phyloP scores from a whole-genome alignment of 2,888 invertebrate species.

The Cephus nigrinus region DNA sequence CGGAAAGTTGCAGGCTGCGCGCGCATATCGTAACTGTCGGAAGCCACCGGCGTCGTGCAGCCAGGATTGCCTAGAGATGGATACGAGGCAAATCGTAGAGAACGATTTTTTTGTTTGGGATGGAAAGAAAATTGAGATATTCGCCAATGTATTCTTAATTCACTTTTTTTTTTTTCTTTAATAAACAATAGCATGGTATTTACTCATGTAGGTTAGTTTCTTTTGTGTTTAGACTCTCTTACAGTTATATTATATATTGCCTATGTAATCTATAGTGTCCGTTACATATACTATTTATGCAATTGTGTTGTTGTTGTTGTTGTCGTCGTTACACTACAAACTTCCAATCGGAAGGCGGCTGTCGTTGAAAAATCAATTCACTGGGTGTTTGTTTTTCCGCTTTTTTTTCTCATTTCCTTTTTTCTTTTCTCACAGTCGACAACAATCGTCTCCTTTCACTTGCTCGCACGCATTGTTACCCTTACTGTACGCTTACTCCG shows the following conservation, averaged over 20 bases:
- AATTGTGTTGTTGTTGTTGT: constrained; percentile 38
- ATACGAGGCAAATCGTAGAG: neutral
- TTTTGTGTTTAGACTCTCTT: constrained; percentile 57
- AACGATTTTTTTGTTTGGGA: neutral
- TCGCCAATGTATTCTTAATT: constrained; percentile 30
- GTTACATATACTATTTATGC: constrained; percentile 24
- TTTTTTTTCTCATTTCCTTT: constrained; percentile 25
- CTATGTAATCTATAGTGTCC: constrained; percentile 37
- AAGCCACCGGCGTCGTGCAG: neutral
- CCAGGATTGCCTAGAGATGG: neutral
- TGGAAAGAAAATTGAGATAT: neutral
- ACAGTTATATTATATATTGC: constrained; percentile 44
- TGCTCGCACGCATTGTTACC: constrained; percentile 9
- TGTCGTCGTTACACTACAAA: neutral
- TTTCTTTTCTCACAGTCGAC: constrained; percentile 25
- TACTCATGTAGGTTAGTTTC: constrained; percentile 58
- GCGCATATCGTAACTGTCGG: neutral
- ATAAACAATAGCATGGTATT: constrained; percentile 60
- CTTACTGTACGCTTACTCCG: neutral
- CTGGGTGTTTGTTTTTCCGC: constrained; percentile 39
- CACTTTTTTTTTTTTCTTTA: constrained; percentile 43
- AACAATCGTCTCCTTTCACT: constrained; percentile 18
- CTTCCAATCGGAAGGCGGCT: neutral
- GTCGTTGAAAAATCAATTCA: constrained; percentile 42
- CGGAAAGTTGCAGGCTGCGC: neutral